Percentiles rank a stretch among this genome's conserved stretches.
Evolutionary conservation across 2,797 vertebrate genomes (phyloP).

Genomic region (Dryobates pubescens): DNA sequence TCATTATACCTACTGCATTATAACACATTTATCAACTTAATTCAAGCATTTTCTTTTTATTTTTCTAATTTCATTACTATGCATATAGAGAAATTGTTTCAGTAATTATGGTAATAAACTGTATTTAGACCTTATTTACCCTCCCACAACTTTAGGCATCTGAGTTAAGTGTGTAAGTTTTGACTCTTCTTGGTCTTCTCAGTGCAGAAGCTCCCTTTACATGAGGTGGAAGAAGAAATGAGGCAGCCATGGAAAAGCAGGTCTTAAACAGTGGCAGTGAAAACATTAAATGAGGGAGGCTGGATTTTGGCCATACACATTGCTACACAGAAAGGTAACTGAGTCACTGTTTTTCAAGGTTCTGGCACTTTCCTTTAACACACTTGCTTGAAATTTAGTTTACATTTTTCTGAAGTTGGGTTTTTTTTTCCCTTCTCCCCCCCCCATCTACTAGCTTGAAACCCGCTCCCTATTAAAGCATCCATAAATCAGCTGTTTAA

Average conservation of each 20-base stretch:
- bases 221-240: not conserved
- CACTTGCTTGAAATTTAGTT: not conserved
- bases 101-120: conserved; percentile 31
- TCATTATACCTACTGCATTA: conserved; percentile 14
- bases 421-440: no score
- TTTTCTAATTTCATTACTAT: conserved; percentile 49
- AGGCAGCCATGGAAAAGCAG: not conserved
- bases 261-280: not conserved
- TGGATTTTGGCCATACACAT: not conserved
- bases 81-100: conserved; percentile 27
- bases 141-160: not conserved
- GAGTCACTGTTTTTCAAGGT: not conserved
- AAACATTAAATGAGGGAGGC: not conserved
- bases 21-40: conserved; percentile 55
- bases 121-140: conserved; percentile 24
- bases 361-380: not conserved
- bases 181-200: not conserved
- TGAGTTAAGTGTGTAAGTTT: not conserved
- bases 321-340: not conserved
- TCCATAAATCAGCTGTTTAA: not conserved
- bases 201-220: not conserved
- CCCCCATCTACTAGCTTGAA: not conserved
- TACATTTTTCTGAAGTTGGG: not conserved
- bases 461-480: not conserved
- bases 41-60: conserved; percentile 1